Conservation (phyloP, 2,113 vertebrate genomes). For the Aegotheles bennettii region DNA sequence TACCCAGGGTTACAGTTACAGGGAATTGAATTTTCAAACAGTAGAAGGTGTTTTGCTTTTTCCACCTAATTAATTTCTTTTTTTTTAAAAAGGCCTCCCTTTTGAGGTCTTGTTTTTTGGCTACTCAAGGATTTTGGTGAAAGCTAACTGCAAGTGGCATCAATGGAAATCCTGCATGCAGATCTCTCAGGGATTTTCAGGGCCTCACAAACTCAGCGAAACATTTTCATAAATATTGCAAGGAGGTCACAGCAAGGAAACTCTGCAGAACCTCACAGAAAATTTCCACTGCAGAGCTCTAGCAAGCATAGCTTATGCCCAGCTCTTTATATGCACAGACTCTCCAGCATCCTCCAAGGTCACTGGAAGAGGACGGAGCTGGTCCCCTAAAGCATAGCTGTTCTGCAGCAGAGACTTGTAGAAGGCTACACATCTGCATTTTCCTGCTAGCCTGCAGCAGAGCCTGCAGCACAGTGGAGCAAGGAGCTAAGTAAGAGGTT, state of each 20-base stretch:
- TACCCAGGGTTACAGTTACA: not conserved
- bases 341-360: not conserved
- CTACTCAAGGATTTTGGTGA: not conserved
- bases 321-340: not conserved
- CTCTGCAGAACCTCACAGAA: not conserved
- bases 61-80: not conserved
- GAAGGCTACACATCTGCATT: not conserved
- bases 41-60: not conserved
- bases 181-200: conserved; percentile 4
- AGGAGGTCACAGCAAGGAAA: not conserved
- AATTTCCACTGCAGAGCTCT: not conserved
- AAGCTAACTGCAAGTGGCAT: not conserved
- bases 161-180: not conserved
- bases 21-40: not conserved
- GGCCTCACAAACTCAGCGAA: not conserved
- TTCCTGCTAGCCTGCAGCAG: not conserved
- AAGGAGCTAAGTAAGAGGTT: not conserved
- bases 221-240: conserved; percentile 22
- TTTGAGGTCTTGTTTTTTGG: not conserved
- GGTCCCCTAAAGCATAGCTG: not conserved
- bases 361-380: not conserved
- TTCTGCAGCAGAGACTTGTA: not conserved
- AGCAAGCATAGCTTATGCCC: not conserved
- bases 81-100: not conserved
- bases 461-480: not conserved